Conservation (phyloP, 2,888 invertebrate species). For the Corbicula japonica region DNA sequence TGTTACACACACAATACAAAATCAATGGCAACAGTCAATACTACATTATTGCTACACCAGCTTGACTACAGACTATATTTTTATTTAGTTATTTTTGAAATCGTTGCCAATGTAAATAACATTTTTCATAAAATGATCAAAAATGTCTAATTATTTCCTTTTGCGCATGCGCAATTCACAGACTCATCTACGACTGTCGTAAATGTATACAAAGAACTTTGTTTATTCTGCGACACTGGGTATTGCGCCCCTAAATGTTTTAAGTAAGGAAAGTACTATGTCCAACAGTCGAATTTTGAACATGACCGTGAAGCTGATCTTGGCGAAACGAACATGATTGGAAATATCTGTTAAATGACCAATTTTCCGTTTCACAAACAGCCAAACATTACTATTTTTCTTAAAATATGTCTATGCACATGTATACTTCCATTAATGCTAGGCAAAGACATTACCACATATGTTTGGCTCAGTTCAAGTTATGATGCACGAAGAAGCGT, state of each 20-base stretch:
- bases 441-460: no score
- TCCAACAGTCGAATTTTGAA: neutral
- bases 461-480: no score
- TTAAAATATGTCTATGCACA: no score
- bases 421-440: no score
- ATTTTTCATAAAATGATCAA: constrained; percentile 26
- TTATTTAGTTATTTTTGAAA: constrained; percentile 18
- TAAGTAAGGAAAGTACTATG: no score
- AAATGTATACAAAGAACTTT: constrained; percentile 56
- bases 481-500: no score
- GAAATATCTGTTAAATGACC: neutral
- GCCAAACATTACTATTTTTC: neutral
- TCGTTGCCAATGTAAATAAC: constrained; percentile 33
- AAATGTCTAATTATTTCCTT: constrained; percentile 52
- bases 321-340: neutral
- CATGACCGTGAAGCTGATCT: neutral
- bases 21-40: no score
- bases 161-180: constrained; percentile 57
- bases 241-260: neutral
- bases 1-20: no score
- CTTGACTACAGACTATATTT: no score
- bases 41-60: no score
- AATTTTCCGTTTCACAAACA: neutral
- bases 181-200: constrained; percentile 46
- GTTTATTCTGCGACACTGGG: neutral